Base-by-base conservation (phyloP, 1,140 invertebrate genomes). In the Drosophila azteca region DNA sequence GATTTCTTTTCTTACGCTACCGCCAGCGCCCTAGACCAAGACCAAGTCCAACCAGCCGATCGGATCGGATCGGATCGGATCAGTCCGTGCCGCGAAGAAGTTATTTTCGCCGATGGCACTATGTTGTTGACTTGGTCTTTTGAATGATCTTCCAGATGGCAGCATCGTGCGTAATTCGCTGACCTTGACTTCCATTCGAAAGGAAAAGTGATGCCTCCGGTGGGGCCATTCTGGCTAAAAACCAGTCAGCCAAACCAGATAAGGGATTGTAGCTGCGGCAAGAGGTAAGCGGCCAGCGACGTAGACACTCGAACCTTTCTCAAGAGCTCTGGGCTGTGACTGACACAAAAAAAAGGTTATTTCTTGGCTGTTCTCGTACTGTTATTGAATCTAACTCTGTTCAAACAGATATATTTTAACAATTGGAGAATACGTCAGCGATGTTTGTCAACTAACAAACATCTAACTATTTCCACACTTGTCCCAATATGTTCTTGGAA, bases 151-250 rank as follows among this genome's bases (percentile, higher is more conserved):
- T 53, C 55, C 26, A 24, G 11, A 22, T 45, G 44, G 24, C 15
- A 39, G 29, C 46, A 50, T 15, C 22, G 46, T 49, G 15, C 55
- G 44, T 64, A 80, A 63, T 44, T 67, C 39, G 20, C 24, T 61
- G 76, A 87, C 83, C 83, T 87, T 87, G 83, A 88, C 83, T 87
- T 64, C 79, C 70, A 82, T 87, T 69, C 52, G 53, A 87, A 82
- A 88, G 83, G 66, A 88, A 88, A 87, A 88, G 83, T 82, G 79
- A 77, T 70, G 66, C 52, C 54, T 20, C 55, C 67, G 57, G 60
- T 61, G 31, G 39, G 39, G 45, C 48, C 35, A 35, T 51, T 65
- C 44, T 51, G 17, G 46, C 54, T 58, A 43, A 64, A 84, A 85
- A 85, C 82, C 82, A 74, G 81, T 85, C 73, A 45, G 43, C 4